A percentile compares a stretch with the other conserved stretches of the same genome.
These are phyloP conservation scores for Babyrousa celebensis DNA, from an alignment of 2,797 vertebrate genomes.

Conservation along the genomic window DNA sequence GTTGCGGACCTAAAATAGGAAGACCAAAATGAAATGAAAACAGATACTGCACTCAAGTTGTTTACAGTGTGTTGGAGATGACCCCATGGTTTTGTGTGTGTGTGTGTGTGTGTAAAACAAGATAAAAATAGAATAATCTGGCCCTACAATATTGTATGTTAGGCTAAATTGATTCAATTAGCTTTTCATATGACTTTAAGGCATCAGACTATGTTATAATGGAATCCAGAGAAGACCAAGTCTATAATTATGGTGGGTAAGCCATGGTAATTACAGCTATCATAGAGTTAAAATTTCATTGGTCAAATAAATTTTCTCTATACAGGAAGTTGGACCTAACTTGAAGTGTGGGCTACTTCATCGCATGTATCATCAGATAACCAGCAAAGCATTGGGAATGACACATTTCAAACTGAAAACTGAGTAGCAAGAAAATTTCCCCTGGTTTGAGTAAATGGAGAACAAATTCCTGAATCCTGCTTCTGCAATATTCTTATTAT, in stretches of 20 bases:
- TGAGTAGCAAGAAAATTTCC: neutral
- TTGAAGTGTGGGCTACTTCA: neutral
- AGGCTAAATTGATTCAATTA: neutral
- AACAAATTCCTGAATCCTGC: neutral
- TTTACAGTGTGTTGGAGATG: neutral
- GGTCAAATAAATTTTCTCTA: neutral
- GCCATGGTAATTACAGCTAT: neutral
- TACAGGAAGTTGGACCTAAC: neutral
- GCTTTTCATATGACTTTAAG: neutral
- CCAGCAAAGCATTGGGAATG: neutral
- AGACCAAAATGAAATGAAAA: neutral
- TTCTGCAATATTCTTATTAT: neutral
- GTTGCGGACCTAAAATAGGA: neutral
- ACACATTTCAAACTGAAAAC: neutral
- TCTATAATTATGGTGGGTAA: neutral
- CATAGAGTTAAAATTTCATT: neutral
- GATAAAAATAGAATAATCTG: conserved; percentile 31
- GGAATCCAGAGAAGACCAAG: neutral
- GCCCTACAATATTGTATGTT: neutral
- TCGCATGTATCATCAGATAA: neutral
- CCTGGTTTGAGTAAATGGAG: neutral
- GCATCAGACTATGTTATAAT: neutral
- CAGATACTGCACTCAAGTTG: neutral
- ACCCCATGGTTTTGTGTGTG: neutral
- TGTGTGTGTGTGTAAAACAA: neutral